Evolutionary conservation across 2,113 vertebrate genomes (phyloP), one percentile per base, ranked within the genome.

Genomic region (Hippocampus abdominalis): DNA sequence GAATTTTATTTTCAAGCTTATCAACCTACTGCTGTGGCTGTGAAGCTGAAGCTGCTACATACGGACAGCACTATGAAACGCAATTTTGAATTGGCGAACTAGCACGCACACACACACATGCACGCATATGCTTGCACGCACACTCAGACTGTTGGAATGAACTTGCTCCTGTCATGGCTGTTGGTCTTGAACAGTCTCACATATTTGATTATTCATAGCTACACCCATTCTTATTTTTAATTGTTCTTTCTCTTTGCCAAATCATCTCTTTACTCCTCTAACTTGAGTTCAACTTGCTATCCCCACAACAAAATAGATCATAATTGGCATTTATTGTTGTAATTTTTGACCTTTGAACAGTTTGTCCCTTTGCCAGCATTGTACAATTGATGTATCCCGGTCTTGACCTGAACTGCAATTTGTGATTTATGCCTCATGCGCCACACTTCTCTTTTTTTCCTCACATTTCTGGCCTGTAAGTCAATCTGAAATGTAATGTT

Each of bases 151-250:
- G 61, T 4, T 54, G 79, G 75, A 84, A 86, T 86, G 79, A 76
- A 29, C 46, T 51, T 8, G 23, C 36, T 60, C 62, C 69, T 83
- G 84, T 78, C 68, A 69, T 60, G 61, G 71, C 36, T 53, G 71
- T 64, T 40, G 11, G 12, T 71, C 36, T 3, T 15, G 64, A 36
- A 53, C 53, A 4, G 32, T 60, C 66, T 77, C 4, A n/a, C 86
- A 74, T 81, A 77, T 87, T 80, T 72, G 79, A 49, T 69, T 83
- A 68, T 87, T 86, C 73, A 71, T 82, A 74, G 64, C 81, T 79
- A 75, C 40, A 51, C 49, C 39, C 16, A 21, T 25, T 56, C 23
- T 40, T 29, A 7, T 48, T 62, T 72, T 68, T 51, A 40, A 72
- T 60, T 32, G 27, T 60, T 36, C 32, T 36, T 32, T 29, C 15